Percentiles rank a stretch among this genome's conserved stretches.
phyloP scores from a whole-genome alignment of 2,113 vertebrate species.

The Chroicocephalus ridibundus region DNA sequence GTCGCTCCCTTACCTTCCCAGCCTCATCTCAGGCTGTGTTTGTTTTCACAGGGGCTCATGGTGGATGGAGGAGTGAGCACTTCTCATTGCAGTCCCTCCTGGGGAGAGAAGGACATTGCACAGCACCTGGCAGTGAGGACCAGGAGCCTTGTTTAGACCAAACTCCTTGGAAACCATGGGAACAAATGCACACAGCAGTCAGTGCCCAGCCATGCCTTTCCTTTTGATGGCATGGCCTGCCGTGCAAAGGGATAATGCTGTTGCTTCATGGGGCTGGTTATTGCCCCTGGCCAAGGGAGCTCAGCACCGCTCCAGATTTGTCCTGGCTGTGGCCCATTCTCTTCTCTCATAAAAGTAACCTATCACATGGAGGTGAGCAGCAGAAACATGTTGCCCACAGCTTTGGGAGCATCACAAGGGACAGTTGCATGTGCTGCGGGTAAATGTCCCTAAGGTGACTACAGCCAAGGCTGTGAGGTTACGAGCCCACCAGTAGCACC shows the following conservation, averaged over 20 bases:
- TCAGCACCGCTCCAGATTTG: neutral
- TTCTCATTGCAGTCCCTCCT: neutral
- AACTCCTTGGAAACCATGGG: neutral
- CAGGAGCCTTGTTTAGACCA: neutral
- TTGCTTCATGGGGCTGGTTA: neutral
- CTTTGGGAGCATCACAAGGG: neutral
- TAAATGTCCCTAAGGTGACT: neutral
- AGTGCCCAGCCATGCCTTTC: neutral
- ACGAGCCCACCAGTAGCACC: neutral
- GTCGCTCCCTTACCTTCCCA: too few relatives aligned
- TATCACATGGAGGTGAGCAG: neutral
- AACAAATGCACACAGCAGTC: neutral
- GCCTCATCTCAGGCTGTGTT: neutral
- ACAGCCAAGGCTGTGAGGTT: neutral
- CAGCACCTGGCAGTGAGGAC: neutral
- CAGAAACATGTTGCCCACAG: neutral
- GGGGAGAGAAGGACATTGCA: too few relatives aligned
- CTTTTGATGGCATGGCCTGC: accelerated
- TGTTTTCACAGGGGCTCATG: neutral
- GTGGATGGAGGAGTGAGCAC: neutral
- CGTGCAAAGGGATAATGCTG: neutral
- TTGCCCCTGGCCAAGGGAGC: too few relatives aligned
- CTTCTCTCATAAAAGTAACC: neutral
- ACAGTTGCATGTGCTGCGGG: too few relatives aligned
- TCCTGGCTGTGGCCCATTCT: neutral